phyloP scores from a whole-genome alignment of 1,140 invertebrate genomes.

The Drosophila paulistorum region DNA sequence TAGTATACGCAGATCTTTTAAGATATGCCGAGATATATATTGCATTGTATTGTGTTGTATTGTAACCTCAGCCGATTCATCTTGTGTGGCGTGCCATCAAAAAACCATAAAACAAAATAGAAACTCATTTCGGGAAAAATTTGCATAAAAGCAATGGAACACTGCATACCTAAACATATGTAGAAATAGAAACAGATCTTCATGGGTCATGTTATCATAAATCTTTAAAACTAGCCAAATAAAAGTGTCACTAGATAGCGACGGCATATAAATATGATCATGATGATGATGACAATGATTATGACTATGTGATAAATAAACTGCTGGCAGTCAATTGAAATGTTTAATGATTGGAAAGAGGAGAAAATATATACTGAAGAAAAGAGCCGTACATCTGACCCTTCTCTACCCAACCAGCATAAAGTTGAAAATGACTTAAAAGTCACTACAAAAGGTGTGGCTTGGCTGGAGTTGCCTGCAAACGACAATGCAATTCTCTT shows the following conservation, averaged over 20 bases:
- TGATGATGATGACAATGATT: conserved; percentile 65
- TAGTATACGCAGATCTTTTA: conserved; percentile 41
- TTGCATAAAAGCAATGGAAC: conserved; percentile 76
- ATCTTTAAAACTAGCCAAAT: conserved; percentile 63
- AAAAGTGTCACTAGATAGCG: conserved; percentile 62
- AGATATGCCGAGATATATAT: conserved; percentile 40
- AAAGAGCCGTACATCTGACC: neutral
- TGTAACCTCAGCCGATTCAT: conserved; percentile 57
- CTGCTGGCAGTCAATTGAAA: conserved; percentile 65
- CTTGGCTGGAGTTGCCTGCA: neutral
- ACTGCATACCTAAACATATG: conserved; percentile 23
- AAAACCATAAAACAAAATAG: conserved; percentile 70
- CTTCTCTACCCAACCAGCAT: conserved; percentile 43
- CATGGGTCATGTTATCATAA: conserved; percentile 73
- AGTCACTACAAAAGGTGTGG: conserved; percentile 7
- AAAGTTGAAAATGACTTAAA: conserved; percentile 29
- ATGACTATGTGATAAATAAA: conserved; percentile 52
- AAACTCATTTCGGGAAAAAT: conserved; percentile 48
- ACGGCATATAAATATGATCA: conserved; percentile 39
- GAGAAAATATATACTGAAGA: conserved; percentile 21
- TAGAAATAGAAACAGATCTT: conserved; percentile 38
- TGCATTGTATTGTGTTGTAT: conserved; percentile 1
- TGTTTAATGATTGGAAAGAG: conserved; percentile 60
- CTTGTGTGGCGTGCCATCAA: conserved; percentile 63
- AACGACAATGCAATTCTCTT: conserved; percentile 59